phyloP scores from a whole-genome alignment of 2,888 invertebrate species.

The Drosophila putrida region DNA sequence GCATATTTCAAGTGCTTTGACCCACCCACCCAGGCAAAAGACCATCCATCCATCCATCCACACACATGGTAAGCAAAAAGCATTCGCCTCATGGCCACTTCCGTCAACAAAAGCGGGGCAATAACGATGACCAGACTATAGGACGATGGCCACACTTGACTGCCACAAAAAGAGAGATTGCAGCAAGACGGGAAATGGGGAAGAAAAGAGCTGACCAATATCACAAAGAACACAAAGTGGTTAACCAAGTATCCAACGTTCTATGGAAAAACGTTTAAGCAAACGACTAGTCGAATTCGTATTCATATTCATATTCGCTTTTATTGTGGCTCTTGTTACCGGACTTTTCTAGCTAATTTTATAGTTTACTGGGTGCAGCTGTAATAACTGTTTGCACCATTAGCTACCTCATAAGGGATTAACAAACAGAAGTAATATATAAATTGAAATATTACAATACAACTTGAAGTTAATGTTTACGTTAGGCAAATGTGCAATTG shows the following conservation, averaged over 20 bases:
- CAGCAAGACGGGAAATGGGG: not conserved
- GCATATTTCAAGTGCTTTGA: constrained; percentile 55
- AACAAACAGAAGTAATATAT: constrained; percentile 4
- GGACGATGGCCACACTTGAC: constrained; percentile 55
- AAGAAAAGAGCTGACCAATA: not conserved
- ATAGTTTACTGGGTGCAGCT: constrained; percentile 15
- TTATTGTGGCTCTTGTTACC: constrained; percentile 26
- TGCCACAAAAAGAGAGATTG: constrained; percentile 32
- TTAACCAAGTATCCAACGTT: constrained; percentile 22
- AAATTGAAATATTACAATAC: constrained; percentile 1
- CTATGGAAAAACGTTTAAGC: constrained; percentile 44
- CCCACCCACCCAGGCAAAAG: constrained; percentile 50
- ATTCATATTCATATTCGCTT: constrained; percentile 6
- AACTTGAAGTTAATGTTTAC: not conserved
- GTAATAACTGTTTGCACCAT: constrained; percentile 11
- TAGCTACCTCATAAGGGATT: constrained; percentile 21
- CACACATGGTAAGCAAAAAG: constrained; percentile 4
- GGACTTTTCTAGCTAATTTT: constrained; percentile 33
- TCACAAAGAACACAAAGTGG: constrained; percentile 1
- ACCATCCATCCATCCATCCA: constrained; percentile 11
- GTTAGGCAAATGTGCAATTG: not conserved
- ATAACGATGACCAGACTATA: constrained; percentile 49
- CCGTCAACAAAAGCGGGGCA: constrained; percentile 61
- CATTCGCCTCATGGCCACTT: constrained; percentile 53
- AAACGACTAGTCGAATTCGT: constrained; percentile 17